Evolutionary conservation across 2,888 invertebrate genomes (phyloP).

Genomic region (Agrochola litura): DNA sequence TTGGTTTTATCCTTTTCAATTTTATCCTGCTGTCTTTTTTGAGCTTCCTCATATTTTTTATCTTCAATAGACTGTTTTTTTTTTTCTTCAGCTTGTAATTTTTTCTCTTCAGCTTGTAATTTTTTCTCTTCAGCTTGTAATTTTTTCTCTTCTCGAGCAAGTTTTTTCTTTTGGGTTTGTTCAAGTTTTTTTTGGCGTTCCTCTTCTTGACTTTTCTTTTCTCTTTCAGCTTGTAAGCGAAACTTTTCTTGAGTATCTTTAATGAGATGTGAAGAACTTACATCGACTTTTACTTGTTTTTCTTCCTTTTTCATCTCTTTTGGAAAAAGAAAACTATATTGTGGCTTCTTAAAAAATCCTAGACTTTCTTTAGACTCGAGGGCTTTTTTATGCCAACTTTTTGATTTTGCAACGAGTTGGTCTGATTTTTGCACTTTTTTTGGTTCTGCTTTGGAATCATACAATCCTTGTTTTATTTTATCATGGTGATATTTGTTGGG

Average conservation of each 20-base stretch:
- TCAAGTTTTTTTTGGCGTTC: slow-evolving; percentile 54
- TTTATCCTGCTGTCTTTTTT: background rate
- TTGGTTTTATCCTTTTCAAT: background rate
- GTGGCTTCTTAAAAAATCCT: slow-evolving; percentile 2
- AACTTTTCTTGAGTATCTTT: slow-evolving; percentile 72
- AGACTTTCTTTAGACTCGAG: background rate
- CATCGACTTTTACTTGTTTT: slow-evolving; percentile 34
- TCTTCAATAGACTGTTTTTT: slow-evolving; percentile 23
- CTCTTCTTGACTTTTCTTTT: slow-evolving; percentile 19
- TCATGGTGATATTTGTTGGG: slow-evolving; percentile 1
- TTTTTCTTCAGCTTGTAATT: slow-evolving; percentile 32
- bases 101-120: too few species aligned
- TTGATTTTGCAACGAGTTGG: background rate
- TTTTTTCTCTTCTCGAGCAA: slow-evolving; percentile 25
- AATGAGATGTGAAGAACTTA: slow-evolving; percentile 78
- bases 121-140: slow-evolving; percentile 38
- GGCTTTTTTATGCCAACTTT: slow-evolving; percentile 1
- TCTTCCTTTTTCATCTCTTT: slow-evolving; percentile 50
- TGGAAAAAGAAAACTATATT: slow-evolving; percentile 75
- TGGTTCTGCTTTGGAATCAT: slow-evolving; percentile 1
- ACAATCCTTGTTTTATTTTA: slow-evolving; percentile 14
- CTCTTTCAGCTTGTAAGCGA: slow-evolving; percentile 15
- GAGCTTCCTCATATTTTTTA: slow-evolving; percentile 7
- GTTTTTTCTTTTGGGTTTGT: slow-evolving; percentile 38
- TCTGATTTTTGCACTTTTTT: slow-evolving; percentile 6